These are phyloP conservation scores for Celastrina argiolus DNA, from an alignment of 2,888 invertebrate genomes.

Conservation along the genomic window DNA sequence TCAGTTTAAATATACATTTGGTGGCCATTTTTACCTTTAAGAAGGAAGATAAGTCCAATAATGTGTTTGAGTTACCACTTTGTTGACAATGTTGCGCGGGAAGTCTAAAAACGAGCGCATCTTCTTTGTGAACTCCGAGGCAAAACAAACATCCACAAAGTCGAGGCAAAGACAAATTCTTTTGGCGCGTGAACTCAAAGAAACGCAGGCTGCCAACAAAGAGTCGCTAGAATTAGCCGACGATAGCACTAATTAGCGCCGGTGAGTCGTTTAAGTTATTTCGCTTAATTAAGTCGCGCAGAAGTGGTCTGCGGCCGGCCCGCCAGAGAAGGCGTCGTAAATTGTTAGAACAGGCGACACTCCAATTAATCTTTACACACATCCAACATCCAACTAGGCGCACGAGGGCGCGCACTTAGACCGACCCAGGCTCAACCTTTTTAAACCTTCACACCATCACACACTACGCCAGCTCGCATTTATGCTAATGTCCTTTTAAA, in stretches of 20 bases:
- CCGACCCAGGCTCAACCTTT: conserved; percentile 55
- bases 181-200: conserved; percentile 70
- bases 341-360: conserved; percentile 73
- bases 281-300: conserved; percentile 76
- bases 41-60: conserved; percentile 10
- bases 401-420: conserved; percentile 67
- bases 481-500: conserved; percentile 24
- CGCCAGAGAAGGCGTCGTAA: conserved; percentile 66
- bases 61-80: conserved; percentile 4
- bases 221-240: conserved; percentile 72
- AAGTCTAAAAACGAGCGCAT: conserved; percentile 32
- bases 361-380: conserved; percentile 79
- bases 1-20: neutral
- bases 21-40: neutral
- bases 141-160: conserved; percentile 71
- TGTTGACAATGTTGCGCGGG: conserved; percentile 7
- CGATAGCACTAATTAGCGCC: conserved; percentile 76
- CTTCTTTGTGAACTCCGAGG: conserved; percentile 47
- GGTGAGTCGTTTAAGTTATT: conserved; percentile 76
- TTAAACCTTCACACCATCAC: conserved; percentile 52
- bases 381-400: conserved; percentile 73
- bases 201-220: conserved; percentile 69
- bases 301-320: conserved; percentile 75
- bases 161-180: conserved; percentile 75
- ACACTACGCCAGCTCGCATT: conserved; percentile 28